Evolutionary conservation across 2,797 vertebrate species (phyloP).

Genomic region (Brotula barbata): DNA sequence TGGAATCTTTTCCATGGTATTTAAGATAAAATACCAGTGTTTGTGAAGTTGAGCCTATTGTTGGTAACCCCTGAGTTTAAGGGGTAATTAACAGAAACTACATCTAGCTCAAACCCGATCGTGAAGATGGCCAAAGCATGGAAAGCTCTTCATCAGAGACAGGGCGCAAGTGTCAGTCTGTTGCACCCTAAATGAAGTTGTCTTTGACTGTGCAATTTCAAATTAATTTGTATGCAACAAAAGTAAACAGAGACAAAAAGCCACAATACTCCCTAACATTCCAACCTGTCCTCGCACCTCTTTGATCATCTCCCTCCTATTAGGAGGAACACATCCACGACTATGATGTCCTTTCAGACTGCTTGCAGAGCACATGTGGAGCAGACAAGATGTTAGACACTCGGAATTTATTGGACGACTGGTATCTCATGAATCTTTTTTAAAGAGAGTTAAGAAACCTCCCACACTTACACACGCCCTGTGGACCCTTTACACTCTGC

Average conservation of each 20-base stretch:
- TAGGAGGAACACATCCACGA: slow-evolving; percentile 24
- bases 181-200: slow-evolving; percentile 2
- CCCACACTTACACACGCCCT: slow-evolving; percentile 42
- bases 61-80: not conserved
- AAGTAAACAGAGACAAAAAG: slow-evolving; percentile 33
- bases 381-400: slow-evolving; percentile 14
- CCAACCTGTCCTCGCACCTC: slow-evolving; percentile 37
- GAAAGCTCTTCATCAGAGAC: not conserved
- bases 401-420: slow-evolving; percentile 35
- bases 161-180: not conserved
- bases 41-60: not conserved
- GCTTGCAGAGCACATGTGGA: slow-evolving; percentile 13
- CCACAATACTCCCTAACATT: slow-evolving; percentile 54
- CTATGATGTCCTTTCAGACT: slow-evolving; percentile 39
- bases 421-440: slow-evolving; percentile 47
- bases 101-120: not conserved
- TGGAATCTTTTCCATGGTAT: too few relatives aligned
- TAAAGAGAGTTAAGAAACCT: slow-evolving; percentile 27
- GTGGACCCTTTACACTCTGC: slow-evolving; percentile 3
- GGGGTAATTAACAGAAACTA: not conserved
- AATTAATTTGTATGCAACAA: slow-evolving; percentile 22
- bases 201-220: slow-evolving; percentile 8
- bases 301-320: slow-evolving; percentile 48
- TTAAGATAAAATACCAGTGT: too few relatives aligned
- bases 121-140: not conserved